Evolutionary conservation across 2,113 vertebrate genomes (phyloP).

Genomic region (Ailuropoda melanoleuca): DNA sequence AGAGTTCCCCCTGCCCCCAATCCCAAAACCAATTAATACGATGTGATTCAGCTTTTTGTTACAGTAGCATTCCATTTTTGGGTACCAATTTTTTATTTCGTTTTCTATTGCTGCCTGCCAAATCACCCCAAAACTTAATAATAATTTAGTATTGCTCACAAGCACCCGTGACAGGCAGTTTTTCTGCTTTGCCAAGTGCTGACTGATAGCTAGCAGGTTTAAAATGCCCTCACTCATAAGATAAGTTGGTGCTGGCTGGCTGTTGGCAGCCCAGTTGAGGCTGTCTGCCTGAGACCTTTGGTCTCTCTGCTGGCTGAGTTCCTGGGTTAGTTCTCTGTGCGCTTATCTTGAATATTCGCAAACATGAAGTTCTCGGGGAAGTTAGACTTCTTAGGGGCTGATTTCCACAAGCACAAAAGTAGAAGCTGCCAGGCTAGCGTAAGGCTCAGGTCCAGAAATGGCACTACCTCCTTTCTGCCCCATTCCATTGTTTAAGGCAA

Average conservation of each 20-base stretch:
- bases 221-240: background rate
- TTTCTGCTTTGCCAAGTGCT: background rate
- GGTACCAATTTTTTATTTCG: background rate
- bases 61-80: background rate
- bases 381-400: background rate
- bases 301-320: background rate
- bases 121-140: background rate
- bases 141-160: background rate
- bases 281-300: background rate
- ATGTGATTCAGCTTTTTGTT: background rate
- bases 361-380: background rate
- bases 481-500: background rate
- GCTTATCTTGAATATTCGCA: background rate
- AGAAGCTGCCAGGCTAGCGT: background rate
- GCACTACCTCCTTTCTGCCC: background rate
- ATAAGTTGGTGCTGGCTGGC: background rate
- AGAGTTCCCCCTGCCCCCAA: background rate
- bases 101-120: background rate
- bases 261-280: background rate
- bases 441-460: background rate
- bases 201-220: background rate
- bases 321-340: background rate
- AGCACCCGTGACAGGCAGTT: background rate
- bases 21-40: background rate
- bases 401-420: background rate